phyloP scores from a whole-genome alignment of 2,113 vertebrate species.

The Silurus meridionalis region DNA sequence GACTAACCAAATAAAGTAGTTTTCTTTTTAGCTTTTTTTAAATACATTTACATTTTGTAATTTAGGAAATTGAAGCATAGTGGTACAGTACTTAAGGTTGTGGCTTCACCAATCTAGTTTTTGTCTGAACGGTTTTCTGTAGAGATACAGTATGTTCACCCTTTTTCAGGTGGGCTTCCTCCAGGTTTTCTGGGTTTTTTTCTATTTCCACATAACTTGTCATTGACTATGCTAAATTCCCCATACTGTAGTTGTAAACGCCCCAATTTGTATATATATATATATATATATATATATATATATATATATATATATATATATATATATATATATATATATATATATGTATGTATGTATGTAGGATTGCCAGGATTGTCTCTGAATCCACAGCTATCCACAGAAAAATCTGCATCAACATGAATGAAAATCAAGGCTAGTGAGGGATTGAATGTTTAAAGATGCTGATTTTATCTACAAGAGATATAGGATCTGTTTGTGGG shows the following conservation, averaged over 20 bases:
- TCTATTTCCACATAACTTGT: not conserved
- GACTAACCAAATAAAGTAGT: not conserved
- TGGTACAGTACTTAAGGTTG: not conserved
- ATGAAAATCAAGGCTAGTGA: not conserved
- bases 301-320: too few species aligned
- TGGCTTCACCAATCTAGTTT: too few species aligned
- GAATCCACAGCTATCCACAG: not conserved
- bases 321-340: too few species aligned
- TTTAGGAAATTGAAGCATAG: not conserved
- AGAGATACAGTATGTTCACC: not conserved
- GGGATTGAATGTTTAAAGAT: not conserved
- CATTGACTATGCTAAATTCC: not conserved
- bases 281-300: too few species aligned
- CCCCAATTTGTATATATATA: too few species aligned
- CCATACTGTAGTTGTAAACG: not conserved
- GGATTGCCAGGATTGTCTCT: not conserved
- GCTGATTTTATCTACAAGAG: not conserved
- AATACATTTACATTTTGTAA: not conserved
- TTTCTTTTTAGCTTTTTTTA: not conserved
- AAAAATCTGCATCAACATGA: not conserved
- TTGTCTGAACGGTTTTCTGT: not conserved
- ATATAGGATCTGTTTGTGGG: too few species aligned
- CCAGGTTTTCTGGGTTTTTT: not conserved
- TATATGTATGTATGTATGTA: too few species aligned
- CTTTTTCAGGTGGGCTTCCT: not conserved